These are phyloP conservation scores for Gallinago solitaria DNA, from an alignment of 2,797 vertebrate species.

Conservation along the genomic window DNA sequence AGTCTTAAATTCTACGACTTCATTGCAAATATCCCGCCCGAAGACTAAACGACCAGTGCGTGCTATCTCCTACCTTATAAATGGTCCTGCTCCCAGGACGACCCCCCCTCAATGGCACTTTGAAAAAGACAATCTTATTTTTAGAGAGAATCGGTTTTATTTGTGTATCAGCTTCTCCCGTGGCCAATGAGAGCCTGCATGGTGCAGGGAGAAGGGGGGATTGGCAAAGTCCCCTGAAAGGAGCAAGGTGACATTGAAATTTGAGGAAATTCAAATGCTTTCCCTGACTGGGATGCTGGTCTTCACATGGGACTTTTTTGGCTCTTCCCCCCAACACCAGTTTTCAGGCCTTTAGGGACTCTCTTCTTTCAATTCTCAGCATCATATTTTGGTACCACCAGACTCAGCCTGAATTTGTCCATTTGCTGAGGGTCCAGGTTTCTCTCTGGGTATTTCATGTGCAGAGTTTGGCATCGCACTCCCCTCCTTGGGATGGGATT, in stretches of 20 bases:
- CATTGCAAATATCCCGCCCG: neutral
- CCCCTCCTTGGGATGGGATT: neutral
- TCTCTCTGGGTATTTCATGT: neutral
- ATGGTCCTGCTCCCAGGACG: constrained; percentile 43
- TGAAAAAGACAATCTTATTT: constrained; percentile 53
- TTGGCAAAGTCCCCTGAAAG: constrained; percentile 55
- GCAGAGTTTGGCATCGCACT: neutral
- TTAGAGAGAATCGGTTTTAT: constrained; percentile 54
- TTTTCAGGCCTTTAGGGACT: neutral
- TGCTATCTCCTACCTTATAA: constrained; percentile 75
- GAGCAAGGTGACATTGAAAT: constrained; percentile 59
- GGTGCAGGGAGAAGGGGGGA: neutral
- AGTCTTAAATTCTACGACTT: neutral
- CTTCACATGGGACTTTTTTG: neutral
- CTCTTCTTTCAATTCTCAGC: neutral
- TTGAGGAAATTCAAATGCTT: constrained; percentile 56
- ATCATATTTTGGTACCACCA: neutral
- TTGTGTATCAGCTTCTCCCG: constrained; percentile 9
- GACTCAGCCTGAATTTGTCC: neutral
- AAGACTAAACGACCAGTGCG: constrained; percentile 11
- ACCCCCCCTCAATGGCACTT: constrained; percentile 37
- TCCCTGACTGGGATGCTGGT: neutral
- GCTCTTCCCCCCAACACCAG: neutral
- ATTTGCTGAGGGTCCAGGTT: neutral
- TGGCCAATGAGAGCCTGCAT: constrained; percentile 70